Evolutionary conservation across 2,113 vertebrate genomes (phyloP).

Genomic region (Phalacrocorax pelagicus): DNA sequence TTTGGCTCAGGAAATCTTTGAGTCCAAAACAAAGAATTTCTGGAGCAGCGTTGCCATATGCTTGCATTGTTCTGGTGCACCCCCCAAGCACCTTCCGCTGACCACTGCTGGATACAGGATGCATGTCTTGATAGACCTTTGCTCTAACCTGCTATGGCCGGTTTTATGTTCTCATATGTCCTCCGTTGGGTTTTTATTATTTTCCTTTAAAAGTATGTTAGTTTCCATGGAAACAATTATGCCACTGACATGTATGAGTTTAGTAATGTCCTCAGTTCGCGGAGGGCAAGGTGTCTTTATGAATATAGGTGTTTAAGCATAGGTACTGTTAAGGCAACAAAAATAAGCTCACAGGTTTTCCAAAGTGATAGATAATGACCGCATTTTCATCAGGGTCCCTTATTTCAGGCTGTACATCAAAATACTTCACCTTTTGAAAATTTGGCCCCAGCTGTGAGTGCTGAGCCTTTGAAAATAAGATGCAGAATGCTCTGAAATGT

Average conservation of each 20-base stretch:
- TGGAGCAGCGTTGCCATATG: background rate
- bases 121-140: background rate
- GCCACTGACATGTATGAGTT: background rate
- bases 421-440: background rate
- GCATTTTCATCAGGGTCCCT: background rate
- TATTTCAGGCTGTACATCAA: background rate
- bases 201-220: slow-evolving; percentile 16
- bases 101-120: background rate
- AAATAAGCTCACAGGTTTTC: background rate
- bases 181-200: background rate
- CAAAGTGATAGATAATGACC: background rate
- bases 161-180: background rate
- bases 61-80: background rate
- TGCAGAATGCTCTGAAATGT: background rate
- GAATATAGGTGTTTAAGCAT: background rate
- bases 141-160: background rate
- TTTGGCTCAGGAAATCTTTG: background rate
- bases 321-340: background rate
- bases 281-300: background rate
- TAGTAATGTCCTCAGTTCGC: background rate
- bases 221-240: slow-evolving; percentile 53
- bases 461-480: background rate
- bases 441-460: background rate
- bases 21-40: slow-evolving; percentile 15
- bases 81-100: background rate